Conservation (phyloP, 2,113 vertebrate genomes). For the Xenus cinereus region DNA sequence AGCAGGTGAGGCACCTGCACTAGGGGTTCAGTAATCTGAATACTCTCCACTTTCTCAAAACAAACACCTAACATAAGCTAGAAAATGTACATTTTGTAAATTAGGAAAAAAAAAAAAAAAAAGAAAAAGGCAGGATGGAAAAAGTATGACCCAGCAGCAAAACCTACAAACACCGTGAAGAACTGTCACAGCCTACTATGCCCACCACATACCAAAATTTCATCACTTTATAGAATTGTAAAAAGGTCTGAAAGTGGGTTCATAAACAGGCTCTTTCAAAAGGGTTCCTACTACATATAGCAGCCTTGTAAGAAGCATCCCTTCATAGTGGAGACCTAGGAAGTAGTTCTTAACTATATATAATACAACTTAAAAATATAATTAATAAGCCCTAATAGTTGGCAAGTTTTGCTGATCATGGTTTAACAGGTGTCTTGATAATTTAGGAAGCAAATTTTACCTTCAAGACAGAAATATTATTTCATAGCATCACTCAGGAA, state of each 20-base stretch:
- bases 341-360: background rate
- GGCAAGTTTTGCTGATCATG: background rate
- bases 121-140: background rate
- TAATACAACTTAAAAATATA: rapidly evolving
- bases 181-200: background rate
- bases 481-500: background rate
- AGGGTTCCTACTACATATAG: background rate
- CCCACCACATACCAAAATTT: background rate
- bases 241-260: background rate
- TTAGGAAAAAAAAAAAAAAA: background rate
- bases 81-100: background rate
- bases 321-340: background rate
- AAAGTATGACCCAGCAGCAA: background rate
- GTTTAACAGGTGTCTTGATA: background rate
- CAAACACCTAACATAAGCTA: background rate
- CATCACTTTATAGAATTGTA: background rate
- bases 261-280: background rate
- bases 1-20: background rate
- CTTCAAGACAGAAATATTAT: background rate
- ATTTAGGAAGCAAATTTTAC: background rate
- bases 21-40: background rate
- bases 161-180: background rate
- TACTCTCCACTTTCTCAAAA: background rate
- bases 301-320: background rate
- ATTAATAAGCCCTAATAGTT: background rate